A percentile compares a stretch with the other conserved stretches of the same genome.
Conservation (phyloP, 1,140 invertebrate species). For the Nephila pilipes region DNA sequence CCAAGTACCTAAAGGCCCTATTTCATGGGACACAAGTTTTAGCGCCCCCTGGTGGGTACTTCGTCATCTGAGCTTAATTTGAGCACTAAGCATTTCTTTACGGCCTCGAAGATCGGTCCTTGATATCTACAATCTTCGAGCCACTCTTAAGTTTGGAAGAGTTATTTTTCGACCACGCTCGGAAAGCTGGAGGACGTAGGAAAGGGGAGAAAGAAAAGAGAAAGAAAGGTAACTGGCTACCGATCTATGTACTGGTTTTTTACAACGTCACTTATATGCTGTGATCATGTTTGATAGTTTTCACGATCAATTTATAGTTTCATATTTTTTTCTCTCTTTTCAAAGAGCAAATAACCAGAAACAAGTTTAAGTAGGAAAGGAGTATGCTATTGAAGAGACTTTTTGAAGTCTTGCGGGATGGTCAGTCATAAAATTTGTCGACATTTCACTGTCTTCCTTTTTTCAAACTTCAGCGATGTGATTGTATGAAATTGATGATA, state of each 20-base stretch:
- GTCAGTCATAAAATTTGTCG: too few species aligned
- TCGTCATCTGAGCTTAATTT: conserved; percentile 61
- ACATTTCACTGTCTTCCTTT: too few species aligned
- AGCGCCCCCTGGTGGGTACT: conserved; percentile 11
- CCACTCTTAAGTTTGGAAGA: conserved; percentile 18
- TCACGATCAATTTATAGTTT: conserved; percentile 7
- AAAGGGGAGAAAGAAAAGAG: neutral
- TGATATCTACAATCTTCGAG: conserved; percentile 52
- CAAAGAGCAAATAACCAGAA: too few species aligned
- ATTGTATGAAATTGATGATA: too few species aligned
- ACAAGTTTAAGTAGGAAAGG: too few species aligned
- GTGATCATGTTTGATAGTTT: conserved; percentile 12
- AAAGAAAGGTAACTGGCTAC: neutral
- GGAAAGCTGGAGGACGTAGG: neutral
- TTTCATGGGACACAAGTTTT: conserved; percentile 56
- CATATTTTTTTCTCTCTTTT: neutral
- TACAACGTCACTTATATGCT: conserved; percentile 8
- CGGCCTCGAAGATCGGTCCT: conserved; percentile 38
- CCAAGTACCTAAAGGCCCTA: conserved; percentile 59
- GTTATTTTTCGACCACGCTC: neutral
- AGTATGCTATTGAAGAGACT: too few species aligned
- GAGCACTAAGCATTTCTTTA: conserved; percentile 62
- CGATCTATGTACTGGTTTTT: neutral
- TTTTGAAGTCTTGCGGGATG: too few species aligned
- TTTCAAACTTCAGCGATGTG: too few species aligned